Evolutionary conservation across 2,113 vertebrate genomes (phyloP), one percentile per base, ranked within the genome.

Genomic region (Scomber scombrus): DNA sequence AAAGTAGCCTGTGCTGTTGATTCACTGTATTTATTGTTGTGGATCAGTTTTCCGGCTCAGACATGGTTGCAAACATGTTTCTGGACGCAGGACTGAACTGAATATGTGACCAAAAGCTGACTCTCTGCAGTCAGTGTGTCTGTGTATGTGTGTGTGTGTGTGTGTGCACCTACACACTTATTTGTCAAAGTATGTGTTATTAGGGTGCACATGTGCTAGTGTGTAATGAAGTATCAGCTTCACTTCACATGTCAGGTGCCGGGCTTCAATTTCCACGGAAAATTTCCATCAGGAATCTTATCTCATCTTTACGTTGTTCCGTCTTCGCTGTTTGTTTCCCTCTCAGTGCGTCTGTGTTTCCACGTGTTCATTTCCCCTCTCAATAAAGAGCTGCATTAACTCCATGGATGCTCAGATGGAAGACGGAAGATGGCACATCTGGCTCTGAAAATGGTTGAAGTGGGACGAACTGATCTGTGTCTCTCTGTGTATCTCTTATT

Each of bases 361-460:
- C 67, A 62, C 77, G 8, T 45, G 34, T 87, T 88, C 54, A 57
- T 84, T 76, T 81, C 76, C 74, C 51, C 78, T 81, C 71, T 77
- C 43, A 79, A 72, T 82, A 78, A 85, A 77, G 60, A 60, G 64
- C 52, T 47, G 67, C 78, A 83, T 75, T 78, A 86, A n/a, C 56
- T 56, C 11, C 11, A 63, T 57, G 71, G 83, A 84, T 56, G 66
- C 83, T 84, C 77, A 45, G 19, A 50, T 54, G 66, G 70, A 84
- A 85, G 54, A n/a, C 50, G 46, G 34, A 50, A 54, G 80, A 69
- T 57, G 82, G 23, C 81, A 84, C 89, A 91, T 88, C 87, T 91
- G 89, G 78, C 63, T 75, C 29, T 68, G 72, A 58, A 71, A 77
- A 80, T 58, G 63, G 62, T 9, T 49, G 84, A 87, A 88, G 70